phyloP scores from a whole-genome alignment of 2,888 invertebrate genomes.

The Thymelicus lineola region DNA sequence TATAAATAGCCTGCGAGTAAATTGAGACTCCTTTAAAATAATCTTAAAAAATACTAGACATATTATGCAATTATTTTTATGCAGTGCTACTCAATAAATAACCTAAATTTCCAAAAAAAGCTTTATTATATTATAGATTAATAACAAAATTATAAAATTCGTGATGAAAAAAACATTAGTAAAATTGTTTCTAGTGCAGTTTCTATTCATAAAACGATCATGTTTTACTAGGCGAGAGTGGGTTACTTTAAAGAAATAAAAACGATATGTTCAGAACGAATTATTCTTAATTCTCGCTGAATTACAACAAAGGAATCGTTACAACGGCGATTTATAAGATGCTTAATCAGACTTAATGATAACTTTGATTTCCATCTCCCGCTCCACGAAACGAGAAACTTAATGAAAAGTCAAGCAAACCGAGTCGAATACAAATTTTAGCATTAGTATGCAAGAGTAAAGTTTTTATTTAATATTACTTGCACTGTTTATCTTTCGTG shows the following conservation, averaged over 20 bases:
- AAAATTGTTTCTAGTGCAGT: too few relatives aligned
- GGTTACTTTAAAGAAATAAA: not conserved
- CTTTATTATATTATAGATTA: too few relatives aligned
- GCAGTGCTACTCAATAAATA: too few relatives aligned
- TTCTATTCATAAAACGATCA: too few relatives aligned
- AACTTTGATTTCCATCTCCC: conserved; percentile 79
- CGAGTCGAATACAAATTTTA: conserved; percentile 81
- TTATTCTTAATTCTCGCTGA: conserved; percentile 49
- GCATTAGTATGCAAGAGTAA: conserved; percentile 83
- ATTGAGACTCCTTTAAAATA: too few relatives aligned
- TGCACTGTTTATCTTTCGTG: conserved; percentile 74
- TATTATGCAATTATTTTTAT: too few relatives aligned
- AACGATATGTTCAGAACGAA: not conserved
- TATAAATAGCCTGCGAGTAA: too few relatives aligned
- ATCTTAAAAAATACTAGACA: too few relatives aligned
- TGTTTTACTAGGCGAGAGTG: too few relatives aligned
- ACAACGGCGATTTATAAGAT: conserved; percentile 64
- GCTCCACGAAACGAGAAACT: conserved; percentile 73
- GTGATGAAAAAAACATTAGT: too few relatives aligned
- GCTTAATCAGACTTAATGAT: conserved; percentile 77
- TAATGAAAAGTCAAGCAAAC: conserved; percentile 83
- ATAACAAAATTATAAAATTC: too few relatives aligned
- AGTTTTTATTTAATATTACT: conserved; percentile 83
- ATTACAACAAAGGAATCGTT: conserved; percentile 60
- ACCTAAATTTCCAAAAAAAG: too few relatives aligned